Evolutionary conservation across 2,888 invertebrate genomes (phyloP).

Genomic region (Harpalus rufipes): DNA sequence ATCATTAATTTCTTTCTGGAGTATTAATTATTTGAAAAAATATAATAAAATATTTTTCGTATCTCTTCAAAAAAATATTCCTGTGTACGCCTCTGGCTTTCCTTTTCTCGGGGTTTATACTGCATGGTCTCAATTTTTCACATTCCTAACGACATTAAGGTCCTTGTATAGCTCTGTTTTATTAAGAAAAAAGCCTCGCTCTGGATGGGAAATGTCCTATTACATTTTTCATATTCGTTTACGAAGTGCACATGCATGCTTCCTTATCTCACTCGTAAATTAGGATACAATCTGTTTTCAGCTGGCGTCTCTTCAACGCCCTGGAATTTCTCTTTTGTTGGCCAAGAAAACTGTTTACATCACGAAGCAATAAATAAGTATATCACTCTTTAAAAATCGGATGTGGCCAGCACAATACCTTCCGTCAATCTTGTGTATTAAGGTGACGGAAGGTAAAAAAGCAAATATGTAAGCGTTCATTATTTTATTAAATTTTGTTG

Average conservation of each 20-base stretch:
- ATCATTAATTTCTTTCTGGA: too few species aligned
- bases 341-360: neutral
- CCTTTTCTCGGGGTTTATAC: constrained; percentile 48
- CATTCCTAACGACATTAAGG: constrained; percentile 60
- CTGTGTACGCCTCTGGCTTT: neutral
- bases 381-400: neutral
- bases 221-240: constrained; percentile 62
- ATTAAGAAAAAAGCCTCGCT: constrained; percentile 60
- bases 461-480: too few species aligned
- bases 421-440: too few species aligned
- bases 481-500: too few species aligned
- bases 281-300: constrained; percentile 50
- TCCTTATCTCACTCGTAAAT: constrained; percentile 48
- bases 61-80: too few species aligned
- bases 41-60: too few species aligned
- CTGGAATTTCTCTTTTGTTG: neutral
- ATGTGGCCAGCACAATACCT: too few species aligned
- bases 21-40: too few species aligned
- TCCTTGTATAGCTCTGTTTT: constrained; percentile 58
- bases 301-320: constrained; percentile 14
- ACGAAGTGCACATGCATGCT: constrained; percentile 55
- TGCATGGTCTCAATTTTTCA: constrained; percentile 61
- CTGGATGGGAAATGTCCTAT: constrained; percentile 56
- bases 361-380: too few species aligned
- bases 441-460: too few species aligned